Conservation (phyloP, 2,113 vertebrate genomes). For the Aythya baeri region DNA sequence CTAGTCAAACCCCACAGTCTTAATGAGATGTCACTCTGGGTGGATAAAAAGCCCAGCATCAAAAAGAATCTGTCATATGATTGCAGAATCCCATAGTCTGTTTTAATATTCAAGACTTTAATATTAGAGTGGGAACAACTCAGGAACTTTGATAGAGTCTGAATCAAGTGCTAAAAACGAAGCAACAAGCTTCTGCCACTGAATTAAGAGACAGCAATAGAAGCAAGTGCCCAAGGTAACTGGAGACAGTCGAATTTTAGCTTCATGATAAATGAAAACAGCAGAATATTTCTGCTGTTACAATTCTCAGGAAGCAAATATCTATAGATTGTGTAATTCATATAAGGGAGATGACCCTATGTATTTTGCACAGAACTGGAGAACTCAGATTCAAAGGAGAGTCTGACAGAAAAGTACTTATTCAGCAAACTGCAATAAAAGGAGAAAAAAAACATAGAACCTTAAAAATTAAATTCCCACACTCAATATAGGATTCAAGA, state of each 20-base stretch:
- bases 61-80: constrained; percentile 33
- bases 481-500: background rate
- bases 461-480: background rate
- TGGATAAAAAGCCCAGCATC: constrained; percentile 42
- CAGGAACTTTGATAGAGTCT: constrained; percentile 9
- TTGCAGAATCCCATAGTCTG: constrained; percentile 12
- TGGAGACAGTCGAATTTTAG: background rate
- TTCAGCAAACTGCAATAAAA: background rate
- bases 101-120: constrained; percentile 24
- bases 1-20: constrained; percentile 47
- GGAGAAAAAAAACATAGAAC: background rate
- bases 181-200: background rate
- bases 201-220: background rate
- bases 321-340: background rate
- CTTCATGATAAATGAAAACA: background rate
- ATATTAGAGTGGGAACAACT: background rate
- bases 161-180: background rate
- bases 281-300: background rate
- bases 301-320: background rate
- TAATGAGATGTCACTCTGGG: constrained; percentile 56
- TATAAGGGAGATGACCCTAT: background rate
- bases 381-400: background rate
- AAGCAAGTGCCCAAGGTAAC: background rate
- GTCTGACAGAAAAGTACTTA: background rate
- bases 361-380: background rate